phyloP scores from a whole-genome alignment of 2,113 vertebrate species.

The Sturnira hondurensis region DNA sequence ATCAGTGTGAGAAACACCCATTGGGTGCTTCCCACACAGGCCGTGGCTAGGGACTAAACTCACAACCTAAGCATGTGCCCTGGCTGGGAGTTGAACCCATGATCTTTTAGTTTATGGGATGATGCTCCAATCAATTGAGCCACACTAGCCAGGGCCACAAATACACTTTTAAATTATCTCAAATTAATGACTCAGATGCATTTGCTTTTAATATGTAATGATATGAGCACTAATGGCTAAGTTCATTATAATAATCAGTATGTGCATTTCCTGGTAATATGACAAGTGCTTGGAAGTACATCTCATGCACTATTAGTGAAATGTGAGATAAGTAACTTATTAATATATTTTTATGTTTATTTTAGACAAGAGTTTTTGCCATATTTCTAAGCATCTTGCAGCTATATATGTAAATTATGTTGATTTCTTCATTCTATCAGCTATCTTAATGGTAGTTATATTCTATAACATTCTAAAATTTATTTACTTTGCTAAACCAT shows the following conservation, averaged over 20 bases:
- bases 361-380: not conserved
- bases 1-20: too few relatives aligned
- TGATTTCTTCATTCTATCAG: not conserved
- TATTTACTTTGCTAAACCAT: not conserved
- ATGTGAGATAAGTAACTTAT: not conserved
- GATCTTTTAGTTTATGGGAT: too few relatives aligned
- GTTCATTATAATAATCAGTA: not conserved
- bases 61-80: too few relatives aligned
- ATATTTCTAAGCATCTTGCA: conserved; percentile 27
- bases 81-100: too few relatives aligned
- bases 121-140: too few relatives aligned
- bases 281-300: not conserved
- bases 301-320: conserved; percentile 23
- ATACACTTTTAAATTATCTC: not conserved
- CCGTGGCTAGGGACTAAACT: too few relatives aligned
- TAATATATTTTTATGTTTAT: not conserved
- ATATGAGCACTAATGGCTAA: conserved; percentile 14
- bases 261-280: not conserved
- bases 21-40: too few relatives aligned
- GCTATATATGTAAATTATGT: not conserved
- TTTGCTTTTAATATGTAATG: not conserved
- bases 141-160: not conserved
- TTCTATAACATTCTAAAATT: not conserved
- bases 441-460: not conserved
- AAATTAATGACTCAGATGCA: conserved; percentile 16